Evolutionary conservation across 2,797 vertebrate species (phyloP).

Genomic region (Chloroceryle amazona): DNA sequence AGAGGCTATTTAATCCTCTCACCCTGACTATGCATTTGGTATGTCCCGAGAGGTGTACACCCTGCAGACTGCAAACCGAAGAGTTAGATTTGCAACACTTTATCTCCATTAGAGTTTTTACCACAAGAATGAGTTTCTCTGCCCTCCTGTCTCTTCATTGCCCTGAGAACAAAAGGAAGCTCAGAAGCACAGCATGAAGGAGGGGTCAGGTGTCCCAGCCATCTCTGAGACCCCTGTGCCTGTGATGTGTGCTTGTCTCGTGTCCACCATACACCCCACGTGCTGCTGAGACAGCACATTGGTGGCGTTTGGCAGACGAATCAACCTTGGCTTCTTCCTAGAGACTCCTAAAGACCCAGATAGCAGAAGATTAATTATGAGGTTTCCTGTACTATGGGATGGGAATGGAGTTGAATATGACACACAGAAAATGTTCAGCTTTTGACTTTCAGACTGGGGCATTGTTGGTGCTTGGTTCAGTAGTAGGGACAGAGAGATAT

Average conservation of each 20-base stretch:
- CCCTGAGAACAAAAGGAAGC: not conserved
- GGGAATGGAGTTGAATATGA: not conserved
- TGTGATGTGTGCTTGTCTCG: fast-evolving
- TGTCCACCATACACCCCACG: not conserved
- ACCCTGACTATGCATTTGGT: not conserved
- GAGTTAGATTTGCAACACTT: not conserved
- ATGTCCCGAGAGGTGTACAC: not conserved
- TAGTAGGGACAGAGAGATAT: not conserved
- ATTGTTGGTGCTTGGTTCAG: fast-evolving
- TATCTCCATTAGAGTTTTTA: not conserved
- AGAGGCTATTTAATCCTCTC: not conserved
- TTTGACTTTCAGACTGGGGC: fast-evolving
- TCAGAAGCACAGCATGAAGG: not conserved
- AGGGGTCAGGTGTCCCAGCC: not conserved
- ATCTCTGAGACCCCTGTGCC: not conserved
- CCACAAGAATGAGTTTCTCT: not conserved
- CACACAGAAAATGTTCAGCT: not conserved
- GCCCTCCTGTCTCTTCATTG: not conserved
- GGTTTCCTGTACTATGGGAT: fast-evolving
- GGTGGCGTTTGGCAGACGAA: not conserved
- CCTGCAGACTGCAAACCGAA: not conserved
- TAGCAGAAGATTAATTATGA: not conserved
- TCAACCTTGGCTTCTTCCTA: not conserved
- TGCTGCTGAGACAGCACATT: not conserved
- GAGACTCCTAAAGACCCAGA: too few species aligned